These are phyloP conservation scores for Pseudococcus longispinus DNA, from an alignment of 2,888 invertebrate genomes.

Conservation along the genomic window DNA sequence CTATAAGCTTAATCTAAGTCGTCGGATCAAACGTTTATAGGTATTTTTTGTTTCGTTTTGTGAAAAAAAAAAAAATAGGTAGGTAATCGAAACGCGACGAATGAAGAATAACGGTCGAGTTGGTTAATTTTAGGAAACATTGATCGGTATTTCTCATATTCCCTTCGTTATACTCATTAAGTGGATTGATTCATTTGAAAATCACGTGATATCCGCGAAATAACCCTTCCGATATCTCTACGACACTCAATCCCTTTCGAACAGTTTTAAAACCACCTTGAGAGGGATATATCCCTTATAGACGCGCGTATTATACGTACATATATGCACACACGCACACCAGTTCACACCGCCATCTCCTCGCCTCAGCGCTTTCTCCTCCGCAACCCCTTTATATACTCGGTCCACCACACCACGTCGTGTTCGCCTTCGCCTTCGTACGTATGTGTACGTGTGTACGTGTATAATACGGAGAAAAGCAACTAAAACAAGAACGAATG, in stretches of 20 bases:
- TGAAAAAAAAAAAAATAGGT: not conserved
- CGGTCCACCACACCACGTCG: not conserved
- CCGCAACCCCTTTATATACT: not conserved
- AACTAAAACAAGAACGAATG: constrained; percentile 56
- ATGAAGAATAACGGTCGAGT: not conserved
- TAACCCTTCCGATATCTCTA: constrained; percentile 56
- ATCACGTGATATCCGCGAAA: constrained; percentile 57
- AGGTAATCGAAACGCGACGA: not conserved
- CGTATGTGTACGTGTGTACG: not conserved
- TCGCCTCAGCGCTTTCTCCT: not conserved
- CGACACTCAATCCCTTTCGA: constrained; percentile 56
- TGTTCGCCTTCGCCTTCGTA: not conserved
- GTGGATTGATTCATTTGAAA: constrained; percentile 60
- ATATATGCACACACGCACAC: constrained; percentile 40
- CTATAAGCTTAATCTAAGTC: not conserved
- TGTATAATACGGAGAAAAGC: not conserved
- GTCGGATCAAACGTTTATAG: not conserved
- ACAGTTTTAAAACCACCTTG: constrained; percentile 55
- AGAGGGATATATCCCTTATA: constrained; percentile 53
- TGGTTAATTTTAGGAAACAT: constrained; percentile 53
- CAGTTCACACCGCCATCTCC: not conserved
- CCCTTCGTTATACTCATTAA: constrained; percentile 59
- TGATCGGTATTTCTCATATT: constrained; percentile 49
- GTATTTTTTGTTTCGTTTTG: not conserved
- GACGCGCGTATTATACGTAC: constrained; percentile 17